A percentile compares a stretch with the other conserved stretches of the same genome.
Evolutionary conservation across 2,797 vertebrate genomes (phyloP).

Genomic region (Cynopterus sphinx): DNA sequence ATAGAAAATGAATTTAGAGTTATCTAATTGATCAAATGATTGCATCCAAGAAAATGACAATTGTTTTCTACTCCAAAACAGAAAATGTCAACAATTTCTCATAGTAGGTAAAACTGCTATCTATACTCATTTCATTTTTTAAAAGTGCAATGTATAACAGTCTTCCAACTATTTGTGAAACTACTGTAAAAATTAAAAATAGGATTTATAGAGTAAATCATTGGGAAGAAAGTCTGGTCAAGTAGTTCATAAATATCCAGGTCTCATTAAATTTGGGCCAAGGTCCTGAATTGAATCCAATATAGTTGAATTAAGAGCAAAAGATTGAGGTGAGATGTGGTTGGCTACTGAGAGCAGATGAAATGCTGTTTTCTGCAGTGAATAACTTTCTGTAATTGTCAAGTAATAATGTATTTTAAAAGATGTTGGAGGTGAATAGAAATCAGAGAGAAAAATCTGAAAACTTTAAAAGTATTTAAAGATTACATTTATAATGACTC

Average conservation of each 20-base stretch:
- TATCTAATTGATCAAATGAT: not conserved
- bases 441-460: constrained; percentile 24
- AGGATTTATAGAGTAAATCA: constrained; percentile 60
- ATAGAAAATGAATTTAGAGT: not conserved
- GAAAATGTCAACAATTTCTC: not conserved
- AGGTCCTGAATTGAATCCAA: constrained; percentile 44
- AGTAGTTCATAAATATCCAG: constrained; percentile 56
- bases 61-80: not conserved
- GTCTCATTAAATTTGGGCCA: constrained; percentile 57
- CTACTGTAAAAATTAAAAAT: constrained; percentile 56
- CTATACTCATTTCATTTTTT: constrained; percentile 12
- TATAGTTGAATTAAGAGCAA: constrained; percentile 55
- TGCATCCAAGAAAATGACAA: not conserved
- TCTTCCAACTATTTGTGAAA: constrained; percentile 49
- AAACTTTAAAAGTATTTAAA: constrained; percentile 42
- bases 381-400: constrained; percentile 38
- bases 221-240: constrained; percentile 38
- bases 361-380: constrained; percentile 40
- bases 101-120: constrained; percentile 21
- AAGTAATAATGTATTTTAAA: constrained; percentile 45
- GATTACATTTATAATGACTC: constrained; percentile 31
- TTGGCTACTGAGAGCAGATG: not conserved
- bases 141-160: constrained; percentile 42
- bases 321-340: constrained; percentile 48
- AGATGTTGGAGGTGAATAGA: not conserved